Evolutionary conservation across 2,113 vertebrate genomes (phyloP).

Genomic region (Empidonax alnorum): DNA sequence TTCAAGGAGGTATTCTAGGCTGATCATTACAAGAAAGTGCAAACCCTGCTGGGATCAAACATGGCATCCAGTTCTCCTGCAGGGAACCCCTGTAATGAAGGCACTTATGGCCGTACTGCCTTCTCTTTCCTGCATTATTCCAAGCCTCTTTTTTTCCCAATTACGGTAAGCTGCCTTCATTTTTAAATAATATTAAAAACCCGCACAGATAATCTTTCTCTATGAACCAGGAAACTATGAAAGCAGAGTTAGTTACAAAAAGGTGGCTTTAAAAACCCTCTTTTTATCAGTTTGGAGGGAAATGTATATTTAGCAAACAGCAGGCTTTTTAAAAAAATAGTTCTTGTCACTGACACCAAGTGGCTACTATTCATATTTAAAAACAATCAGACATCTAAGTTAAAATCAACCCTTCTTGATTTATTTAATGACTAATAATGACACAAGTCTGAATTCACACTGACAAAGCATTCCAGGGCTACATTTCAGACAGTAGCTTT

Average conservation of each 20-base stretch:
- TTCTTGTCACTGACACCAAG: background rate
- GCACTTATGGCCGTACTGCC: background rate
- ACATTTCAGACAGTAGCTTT: background rate
- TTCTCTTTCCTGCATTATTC: background rate
- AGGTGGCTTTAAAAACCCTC: background rate
- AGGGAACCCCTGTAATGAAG: background rate
- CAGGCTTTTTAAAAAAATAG: background rate
- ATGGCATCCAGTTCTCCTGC: background rate
- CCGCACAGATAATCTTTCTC: background rate
- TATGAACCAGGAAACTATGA: background rate
- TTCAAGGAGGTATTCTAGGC: background rate
- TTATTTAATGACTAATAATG: background rate
- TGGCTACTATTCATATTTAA: background rate
- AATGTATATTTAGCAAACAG: background rate
- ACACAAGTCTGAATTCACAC: background rate
- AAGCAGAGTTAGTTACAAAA: background rate
- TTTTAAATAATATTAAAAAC: background rate
- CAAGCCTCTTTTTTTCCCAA: background rate
- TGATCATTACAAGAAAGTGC: background rate
- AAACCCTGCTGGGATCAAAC: background rate
- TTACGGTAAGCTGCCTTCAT: background rate
- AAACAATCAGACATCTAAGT: background rate
- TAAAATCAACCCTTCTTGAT: background rate
- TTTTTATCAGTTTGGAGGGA: background rate
- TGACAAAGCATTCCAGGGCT: background rate